A percentile compares a stretch with the other conserved stretches of the same genome.
phyloP scores from a whole-genome alignment of 2,113 vertebrate species.

The Laticauda colubrina region DNA sequence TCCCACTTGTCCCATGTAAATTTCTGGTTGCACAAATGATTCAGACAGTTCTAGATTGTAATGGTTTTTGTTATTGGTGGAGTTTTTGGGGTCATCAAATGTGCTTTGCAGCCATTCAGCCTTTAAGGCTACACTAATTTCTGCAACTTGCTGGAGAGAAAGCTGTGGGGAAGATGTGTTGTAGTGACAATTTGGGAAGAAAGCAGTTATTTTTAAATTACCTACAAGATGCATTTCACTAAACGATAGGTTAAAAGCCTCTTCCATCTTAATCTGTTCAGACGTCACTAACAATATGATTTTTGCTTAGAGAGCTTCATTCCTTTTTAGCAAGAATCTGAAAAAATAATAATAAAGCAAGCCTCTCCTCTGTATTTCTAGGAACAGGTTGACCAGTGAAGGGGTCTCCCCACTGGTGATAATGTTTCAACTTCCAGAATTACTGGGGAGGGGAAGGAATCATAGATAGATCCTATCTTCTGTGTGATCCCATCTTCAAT shows the following conservation, averaged over 20 bases:
- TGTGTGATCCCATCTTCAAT: not conserved
- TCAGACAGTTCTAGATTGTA: slow-evolving; percentile 51
- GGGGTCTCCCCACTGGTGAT: not conserved
- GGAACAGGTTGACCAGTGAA: not conserved
- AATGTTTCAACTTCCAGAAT: not conserved
- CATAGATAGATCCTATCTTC: not conserved
- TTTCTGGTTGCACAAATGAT: slow-evolving; percentile 48
- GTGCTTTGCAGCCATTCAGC: slow-evolving; percentile 58
- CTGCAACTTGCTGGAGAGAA: slow-evolving; percentile 59
- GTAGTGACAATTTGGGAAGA: slow-evolving; percentile 30
- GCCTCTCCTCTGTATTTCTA: not conserved
- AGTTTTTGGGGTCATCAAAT: slow-evolving; percentile 27
- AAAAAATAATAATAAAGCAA: not conserved
- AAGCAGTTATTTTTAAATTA: not conserved
- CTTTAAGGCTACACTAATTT: slow-evolving; percentile 58
- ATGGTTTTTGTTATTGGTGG: not conserved
- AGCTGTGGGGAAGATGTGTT: slow-evolving; percentile 53
- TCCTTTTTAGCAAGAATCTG: not conserved
- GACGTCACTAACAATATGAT: slow-evolving; percentile 11
- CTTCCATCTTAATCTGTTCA: not conserved
- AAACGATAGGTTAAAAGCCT: not conserved
- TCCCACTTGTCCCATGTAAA: slow-evolving; percentile 31
- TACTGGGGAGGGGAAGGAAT: not conserved
- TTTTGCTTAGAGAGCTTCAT: not conserved
- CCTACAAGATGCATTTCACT: slow-evolving; percentile 32